Evolutionary conservation across 2,113 vertebrate species (phyloP), one percentile per base, ranked within the genome.

Genomic region (Hippolais icterina): DNA sequence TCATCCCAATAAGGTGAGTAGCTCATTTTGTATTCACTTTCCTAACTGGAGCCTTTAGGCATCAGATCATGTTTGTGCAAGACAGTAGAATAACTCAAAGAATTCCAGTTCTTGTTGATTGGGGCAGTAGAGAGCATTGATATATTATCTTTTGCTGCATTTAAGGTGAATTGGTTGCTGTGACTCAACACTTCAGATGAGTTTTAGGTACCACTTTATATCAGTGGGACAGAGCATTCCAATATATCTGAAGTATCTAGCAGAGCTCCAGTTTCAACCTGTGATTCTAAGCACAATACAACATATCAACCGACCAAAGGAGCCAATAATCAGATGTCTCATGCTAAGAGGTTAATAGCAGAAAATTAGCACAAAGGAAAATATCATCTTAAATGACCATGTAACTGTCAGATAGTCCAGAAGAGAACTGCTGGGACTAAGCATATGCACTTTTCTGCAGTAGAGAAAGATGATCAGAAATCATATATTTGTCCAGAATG

Each of bases 11-110:
- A 87, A 93, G 78, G 77, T 49, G 22, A 96, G 65, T 61, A 82
- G 83, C 89, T 91, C 74, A 47, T 87, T 94, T 90, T 70, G 39
- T 86, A 93, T 80, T 96, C 71, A 25, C 10, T 77, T 96, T 97
- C 70, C 81, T 97, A 87, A 95, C 4, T 79, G 57, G 23, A 92
- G 69, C 83, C 92, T 71, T 68, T 68, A 94, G 90, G 96, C 88
- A 72, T 46, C 37, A 72, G 69, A 68, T 94, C 94, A 68, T 92
- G 86, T 92, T 93, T 92, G 60, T 78, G 68, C 89, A 94, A 92
- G 89, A 83, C 47, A 28, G 57, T 31, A 78, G 65, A 87, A 87
- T 7, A 95, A 29, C 64, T 89, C 60, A 91, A 92, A 95, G 39
- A 66, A 81, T 83, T 93, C 76, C 87, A 78, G 52, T 75, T 77